Evolutionary conservation across 2,888 invertebrate species (phyloP).

Genomic region (Heliconius ismenius): DNA sequence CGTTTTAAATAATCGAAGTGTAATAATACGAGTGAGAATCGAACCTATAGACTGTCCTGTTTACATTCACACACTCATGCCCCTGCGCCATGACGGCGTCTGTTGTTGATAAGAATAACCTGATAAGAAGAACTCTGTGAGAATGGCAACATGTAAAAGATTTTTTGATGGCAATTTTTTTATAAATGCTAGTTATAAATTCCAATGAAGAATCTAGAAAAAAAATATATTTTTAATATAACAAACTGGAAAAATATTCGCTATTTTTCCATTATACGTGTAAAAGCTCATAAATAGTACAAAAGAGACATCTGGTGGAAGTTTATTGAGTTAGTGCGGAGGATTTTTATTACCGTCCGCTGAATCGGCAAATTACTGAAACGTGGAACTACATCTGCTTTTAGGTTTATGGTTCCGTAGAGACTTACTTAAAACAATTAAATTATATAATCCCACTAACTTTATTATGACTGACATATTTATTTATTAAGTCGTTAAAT

Average conservation of each 20-base stretch:
- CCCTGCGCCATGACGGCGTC: neutral
- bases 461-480: neutral
- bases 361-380: slow-evolving; percentile 26
- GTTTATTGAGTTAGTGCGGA: slow-evolving; percentile 30
- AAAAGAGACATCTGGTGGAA: slow-evolving; percentile 31
- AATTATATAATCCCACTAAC: neutral
- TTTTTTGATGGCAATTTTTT: too few species aligned
- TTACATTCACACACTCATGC: neutral
- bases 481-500: neutral
- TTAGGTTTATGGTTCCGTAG: neutral
- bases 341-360: slow-evolving; percentile 30
- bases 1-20: too few species aligned
- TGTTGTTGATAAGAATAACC: too few species aligned
- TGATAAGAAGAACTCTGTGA: too few species aligned
- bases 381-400: slow-evolving; percentile 18
- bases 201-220: too few species aligned
- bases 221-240: too few species aligned
- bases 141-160: too few species aligned
- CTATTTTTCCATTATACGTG: neutral
- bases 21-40: neutral
- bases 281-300: slow-evolving; percentile 19
- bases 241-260: too few species aligned
- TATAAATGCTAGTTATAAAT: too few species aligned
- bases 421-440: neutral
- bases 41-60: neutral